Percentiles rank a stretch among this genome's conserved stretches.
phyloP scores from a whole-genome alignment of 2,888 invertebrate species.

The Stenotaenia linearis region DNA sequence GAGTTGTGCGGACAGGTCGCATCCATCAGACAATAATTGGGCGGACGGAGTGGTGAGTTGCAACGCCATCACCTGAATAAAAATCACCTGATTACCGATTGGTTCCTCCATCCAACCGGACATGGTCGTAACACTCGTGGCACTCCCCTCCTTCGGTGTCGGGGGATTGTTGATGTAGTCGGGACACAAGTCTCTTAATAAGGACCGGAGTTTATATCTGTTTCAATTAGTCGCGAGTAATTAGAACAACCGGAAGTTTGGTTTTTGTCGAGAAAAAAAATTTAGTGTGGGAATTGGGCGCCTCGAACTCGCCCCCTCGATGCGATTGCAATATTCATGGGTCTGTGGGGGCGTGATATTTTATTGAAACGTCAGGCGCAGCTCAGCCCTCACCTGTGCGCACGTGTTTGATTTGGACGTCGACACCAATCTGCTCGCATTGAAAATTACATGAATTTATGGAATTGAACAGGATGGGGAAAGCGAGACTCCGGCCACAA shows the following conservation, averaged over 20 bases:
- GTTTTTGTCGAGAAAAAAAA: neutral
- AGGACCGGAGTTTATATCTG: neutral
- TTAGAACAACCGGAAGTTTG: neutral
- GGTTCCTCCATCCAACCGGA: neutral
- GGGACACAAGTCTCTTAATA: neutral
- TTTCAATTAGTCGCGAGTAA: conserved; percentile 3
- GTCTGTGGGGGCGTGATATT: conserved; percentile 29
- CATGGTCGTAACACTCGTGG: neutral
- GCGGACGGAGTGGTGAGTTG: conserved; percentile 24
- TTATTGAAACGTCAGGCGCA: conserved; percentile 28
- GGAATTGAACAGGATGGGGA: conserved; percentile 24
- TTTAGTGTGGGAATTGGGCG: too few species aligned
- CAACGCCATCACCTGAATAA: conserved; percentile 26
- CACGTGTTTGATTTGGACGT: conserved; percentile 16
- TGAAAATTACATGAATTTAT: conserved; percentile 33
- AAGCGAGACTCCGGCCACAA: conserved; percentile 18
- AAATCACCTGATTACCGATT: conserved; percentile 23
- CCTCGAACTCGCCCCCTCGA: neutral
- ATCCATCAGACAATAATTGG: conserved; percentile 26
- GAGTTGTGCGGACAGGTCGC: conserved; percentile 26
- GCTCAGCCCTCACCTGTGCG: conserved; percentile 1
- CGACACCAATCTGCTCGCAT: conserved; percentile 29
- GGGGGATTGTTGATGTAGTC: neutral
- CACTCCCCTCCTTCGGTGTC: neutral
- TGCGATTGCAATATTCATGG: conserved; percentile 28